Evolutionary conservation across 2,113 vertebrate species (phyloP), one percentile per base, ranked within the genome.

Genomic region (Ammodytes marinus): DNA sequence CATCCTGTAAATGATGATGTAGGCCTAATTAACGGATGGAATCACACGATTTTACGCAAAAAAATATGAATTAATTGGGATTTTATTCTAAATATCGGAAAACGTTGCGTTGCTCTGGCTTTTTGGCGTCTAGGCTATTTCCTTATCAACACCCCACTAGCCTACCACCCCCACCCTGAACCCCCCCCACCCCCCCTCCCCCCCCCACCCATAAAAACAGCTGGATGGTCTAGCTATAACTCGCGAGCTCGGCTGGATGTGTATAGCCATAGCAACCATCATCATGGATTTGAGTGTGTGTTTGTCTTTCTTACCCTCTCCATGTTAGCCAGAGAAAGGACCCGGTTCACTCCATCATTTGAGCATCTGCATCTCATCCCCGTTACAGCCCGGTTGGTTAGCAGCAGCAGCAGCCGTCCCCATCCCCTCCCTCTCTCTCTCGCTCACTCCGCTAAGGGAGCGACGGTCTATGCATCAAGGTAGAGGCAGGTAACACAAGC

Each of bases 261-360:
- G 83, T 47, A 80, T 11, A 45, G 65, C 69, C 43, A 80, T 11
- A 45, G 65, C 69, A 57, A 8, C 19, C 69, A 60, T 67, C 72
- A 0, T 37, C 54, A 52, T 6, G 35, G 69, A 70, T 74, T 64
- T 50, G 43, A 61, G 59, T 65, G 2, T 73, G 4, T 3, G 15
- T 13, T 82, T 14, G 61, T 74, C 95, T 95, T 93, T 74, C 95
- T 95, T 93, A 96, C 95, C 95, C 69, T 77, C 70, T 89, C 91
- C 94, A 95, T 94, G 84, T 54, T 79, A 72, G 89, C 69, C 69
- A 64, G 68, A 80, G 85, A 85, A 59, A 42, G 85, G 80, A 80
- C 77, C 86, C 85, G 79, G 75, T 77, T 91, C 87, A 89, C 82
- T 90, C 93, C 94, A 92, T 93, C 89, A 46, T 27, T 27, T 27